Conservation (phyloP, 1,140 invertebrate species). For the Sitodiplosis mosellana region DNA sequence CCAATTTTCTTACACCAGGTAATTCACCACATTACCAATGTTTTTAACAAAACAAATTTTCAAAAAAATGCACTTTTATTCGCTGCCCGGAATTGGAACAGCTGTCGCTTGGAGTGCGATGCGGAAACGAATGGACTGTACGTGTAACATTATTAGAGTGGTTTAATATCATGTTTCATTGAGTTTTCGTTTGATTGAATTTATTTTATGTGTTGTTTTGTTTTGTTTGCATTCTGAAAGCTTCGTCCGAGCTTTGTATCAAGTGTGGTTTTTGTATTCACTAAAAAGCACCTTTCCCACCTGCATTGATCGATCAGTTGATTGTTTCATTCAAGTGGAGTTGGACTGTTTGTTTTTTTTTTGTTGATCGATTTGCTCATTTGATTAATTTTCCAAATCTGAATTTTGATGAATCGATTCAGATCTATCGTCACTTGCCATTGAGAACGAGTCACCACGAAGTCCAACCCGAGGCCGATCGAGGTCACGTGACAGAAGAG, state of each 20-base stretch:
- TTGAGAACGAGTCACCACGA: constrained; percentile 39
- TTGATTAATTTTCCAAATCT: constrained; percentile 1
- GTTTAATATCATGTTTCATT: neutral
- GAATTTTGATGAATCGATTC: constrained; percentile 1
- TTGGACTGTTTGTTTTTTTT: constrained; percentile 2
- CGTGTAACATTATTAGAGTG: constrained; percentile 23
- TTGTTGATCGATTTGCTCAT: constrained; percentile 3
- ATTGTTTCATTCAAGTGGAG: neutral
- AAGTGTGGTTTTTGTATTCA: neutral
- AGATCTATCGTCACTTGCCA: constrained; percentile 63
- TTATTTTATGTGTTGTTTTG: constrained; percentile 4
- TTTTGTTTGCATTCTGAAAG: no score
- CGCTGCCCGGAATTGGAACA: constrained; percentile 26
- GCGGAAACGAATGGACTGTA: constrained; percentile 76
- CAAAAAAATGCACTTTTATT: neutral
- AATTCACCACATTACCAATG: constrained; percentile 13
- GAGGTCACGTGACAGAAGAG: constrained; percentile 32
- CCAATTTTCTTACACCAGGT: constrained; percentile 71
- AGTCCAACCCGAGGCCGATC: constrained; percentile 28
- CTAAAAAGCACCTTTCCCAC: neutral
- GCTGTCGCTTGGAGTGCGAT: constrained; percentile 79
- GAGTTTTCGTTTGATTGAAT: constrained; percentile 1
- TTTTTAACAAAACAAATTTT: neutral
- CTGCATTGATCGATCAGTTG: neutral
- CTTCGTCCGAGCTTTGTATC: neutral